These are phyloP conservation scores for Petrolisthes cinctipes DNA, from an alignment of 2,888 invertebrate species.

Conservation along the genomic window DNA sequence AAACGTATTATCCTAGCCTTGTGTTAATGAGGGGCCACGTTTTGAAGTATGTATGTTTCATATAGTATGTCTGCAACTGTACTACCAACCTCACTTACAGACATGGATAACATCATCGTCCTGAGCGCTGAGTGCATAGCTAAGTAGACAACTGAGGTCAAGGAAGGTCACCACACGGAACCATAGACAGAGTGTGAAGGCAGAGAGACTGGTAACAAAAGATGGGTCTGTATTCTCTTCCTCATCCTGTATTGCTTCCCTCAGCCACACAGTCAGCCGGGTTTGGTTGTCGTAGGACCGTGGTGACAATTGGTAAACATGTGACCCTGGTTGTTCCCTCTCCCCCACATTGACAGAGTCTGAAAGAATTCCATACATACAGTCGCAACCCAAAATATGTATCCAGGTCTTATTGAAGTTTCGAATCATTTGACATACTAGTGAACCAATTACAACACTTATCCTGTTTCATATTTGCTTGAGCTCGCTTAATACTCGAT, in stretches of 20 bases:
- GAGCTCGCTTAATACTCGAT: too few species aligned
- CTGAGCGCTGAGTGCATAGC: constrained; percentile 34
- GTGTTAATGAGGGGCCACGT: too few species aligned
- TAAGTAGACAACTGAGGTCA: constrained; percentile 31
- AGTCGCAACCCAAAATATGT: too few species aligned
- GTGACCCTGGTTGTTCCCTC: background rate
- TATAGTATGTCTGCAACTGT: too few species aligned
- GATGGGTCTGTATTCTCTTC: background rate
- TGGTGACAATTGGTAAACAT: constrained; percentile 27
- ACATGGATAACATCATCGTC: constrained; percentile 20
- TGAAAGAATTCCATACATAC: background rate
- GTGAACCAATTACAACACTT: too few species aligned
- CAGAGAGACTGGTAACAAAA: background rate
- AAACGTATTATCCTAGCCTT: too few species aligned
- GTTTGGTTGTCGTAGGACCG: constrained; percentile 8
- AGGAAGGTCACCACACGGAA: constrained; percentile 26
- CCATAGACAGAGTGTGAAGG: constrained; percentile 45
- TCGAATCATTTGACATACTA: too few species aligned
- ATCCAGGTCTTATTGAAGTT: too few species aligned
- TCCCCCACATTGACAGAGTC: background rate
- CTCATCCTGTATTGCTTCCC: background rate
- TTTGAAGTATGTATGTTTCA: too few species aligned
- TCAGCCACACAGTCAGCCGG: constrained; percentile 18
- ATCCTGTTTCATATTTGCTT: too few species aligned
- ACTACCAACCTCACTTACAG: background rate